Evolutionary conservation across 2,888 invertebrate genomes (phyloP).

Genomic region (Eupeodes luniger): DNA sequence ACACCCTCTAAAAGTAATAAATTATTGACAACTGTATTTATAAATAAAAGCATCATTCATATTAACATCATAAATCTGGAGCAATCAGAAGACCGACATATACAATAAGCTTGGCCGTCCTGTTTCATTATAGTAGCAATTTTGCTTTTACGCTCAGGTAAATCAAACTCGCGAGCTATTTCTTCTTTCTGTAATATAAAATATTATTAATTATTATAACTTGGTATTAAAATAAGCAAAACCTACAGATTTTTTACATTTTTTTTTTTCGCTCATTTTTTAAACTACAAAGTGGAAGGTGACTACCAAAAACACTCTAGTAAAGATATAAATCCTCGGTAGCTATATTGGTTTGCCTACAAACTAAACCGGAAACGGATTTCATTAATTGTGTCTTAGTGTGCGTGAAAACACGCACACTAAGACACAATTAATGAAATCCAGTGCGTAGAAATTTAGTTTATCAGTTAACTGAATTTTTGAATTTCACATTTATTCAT

Average conservation of each 20-base stretch:
- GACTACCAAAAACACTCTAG: too few species aligned
- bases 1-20: constrained; percentile 89
- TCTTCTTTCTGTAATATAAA: constrained; percentile 88
- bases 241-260: constrained; percentile 82
- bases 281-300: background rate
- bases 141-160: constrained; percentile 95
- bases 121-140: constrained; percentile 94
- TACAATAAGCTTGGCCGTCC: constrained; percentile 96
- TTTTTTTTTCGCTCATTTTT: constrained; percentile 82
- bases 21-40: background rate
- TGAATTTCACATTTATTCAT: too few species aligned
- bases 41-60: background rate
- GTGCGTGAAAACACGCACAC: too few species aligned
- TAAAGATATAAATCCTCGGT: too few species aligned
- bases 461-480: too few species aligned
- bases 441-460: too few species aligned
- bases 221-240: background rate
- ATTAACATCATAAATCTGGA: constrained; percentile 98
- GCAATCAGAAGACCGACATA: constrained; percentile 96
- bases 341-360: too few species aligned
- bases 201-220: background rate
- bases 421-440: too few species aligned
- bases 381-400: too few species aligned
- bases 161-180: constrained; percentile 94
- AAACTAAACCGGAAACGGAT: too few species aligned